These are phyloP conservation scores for Aphodius sticticus DNA, from an alignment of 2,888 invertebrate genomes.

Conservation along the genomic window DNA sequence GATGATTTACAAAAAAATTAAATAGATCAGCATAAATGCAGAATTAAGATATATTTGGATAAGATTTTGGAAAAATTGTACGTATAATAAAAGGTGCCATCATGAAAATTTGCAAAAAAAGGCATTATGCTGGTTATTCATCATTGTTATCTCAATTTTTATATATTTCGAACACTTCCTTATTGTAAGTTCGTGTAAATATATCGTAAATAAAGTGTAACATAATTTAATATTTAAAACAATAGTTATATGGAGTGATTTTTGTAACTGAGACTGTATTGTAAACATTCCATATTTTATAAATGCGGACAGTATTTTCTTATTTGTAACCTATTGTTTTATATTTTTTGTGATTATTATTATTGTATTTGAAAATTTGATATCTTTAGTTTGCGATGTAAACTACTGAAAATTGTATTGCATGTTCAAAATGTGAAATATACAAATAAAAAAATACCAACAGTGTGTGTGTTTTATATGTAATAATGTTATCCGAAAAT, in stretches of 20 bases:
- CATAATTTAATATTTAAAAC: constrained; percentile 41
- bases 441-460: constrained; percentile 27
- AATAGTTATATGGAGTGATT: constrained; percentile 18
- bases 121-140: constrained; percentile 17
- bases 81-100: constrained; percentile 38
- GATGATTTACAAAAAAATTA: constrained; percentile 32
- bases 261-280: constrained; percentile 23
- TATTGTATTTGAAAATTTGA: constrained; percentile 15
- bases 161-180: constrained; percentile 17
- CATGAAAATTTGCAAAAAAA: constrained; percentile 30
- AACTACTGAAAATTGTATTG: not conserved
- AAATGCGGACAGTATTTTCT: constrained; percentile 21
- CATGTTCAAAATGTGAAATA: constrained; percentile 12
- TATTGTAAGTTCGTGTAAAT: constrained; percentile 53
- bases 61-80: not conserved
- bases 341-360: not conserved
- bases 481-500: not conserved
- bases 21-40: constrained; percentile 35
- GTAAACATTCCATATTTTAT: constrained; percentile 22
- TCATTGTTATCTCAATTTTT: constrained; percentile 17
- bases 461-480: constrained; percentile 5
- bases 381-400: not conserved
- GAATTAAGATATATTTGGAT: not conserved
- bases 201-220: constrained; percentile 51
- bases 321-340: constrained; percentile 15